Evolutionary conservation across 2,113 vertebrate species (phyloP), one percentile per base, ranked within the genome.

Genomic region (Oceanites oceanicus): DNA sequence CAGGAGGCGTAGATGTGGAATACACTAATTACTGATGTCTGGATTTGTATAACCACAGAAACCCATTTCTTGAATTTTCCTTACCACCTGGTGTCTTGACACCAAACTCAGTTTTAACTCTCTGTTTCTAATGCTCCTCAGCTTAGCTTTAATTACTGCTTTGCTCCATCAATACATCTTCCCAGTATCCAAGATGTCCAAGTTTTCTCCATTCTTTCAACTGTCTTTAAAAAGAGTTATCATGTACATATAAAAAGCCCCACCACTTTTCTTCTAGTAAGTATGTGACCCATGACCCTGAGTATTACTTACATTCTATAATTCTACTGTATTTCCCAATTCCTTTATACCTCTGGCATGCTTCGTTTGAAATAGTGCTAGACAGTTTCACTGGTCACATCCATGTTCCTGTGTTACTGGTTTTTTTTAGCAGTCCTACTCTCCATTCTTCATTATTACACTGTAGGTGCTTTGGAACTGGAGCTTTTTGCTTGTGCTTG

Each of bases 391-490:
- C 16, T 62, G 19, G 11, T 74, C 32, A 38, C 9, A 55, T 83
- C 40, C 1, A 1, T 47, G 23, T 52, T 93, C 32, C 34, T 67
- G 17, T n/a, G 2, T 0, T 52, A 8, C 10, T 81, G 26, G 0
- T 6, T n/a, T 67, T 95, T 83, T 55, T 58, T n/a, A 10, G 11
- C 0, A 4, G 49, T 36, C 19, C 3, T 1, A 13, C 18, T 88
- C 86, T 59, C 47, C 4, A 2, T 86, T 75, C 36, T 79, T 86
- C 21, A 14, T 44, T 8, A 3, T 72, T 62, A 32, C 29, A 25
- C 15, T 90, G 38, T 50, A 59, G 56, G 30, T 88, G 7, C 52
- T 82, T 87, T 74, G 47, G 13, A 80, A 72, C 11, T 38, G 40
- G 7, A 47, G 4, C 6, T 34, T 87, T 55, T 55, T 30, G 49